Evolutionary conservation across 2,113 vertebrate species (phyloP).

Genomic region (Mandrillus leucophaeus): DNA sequence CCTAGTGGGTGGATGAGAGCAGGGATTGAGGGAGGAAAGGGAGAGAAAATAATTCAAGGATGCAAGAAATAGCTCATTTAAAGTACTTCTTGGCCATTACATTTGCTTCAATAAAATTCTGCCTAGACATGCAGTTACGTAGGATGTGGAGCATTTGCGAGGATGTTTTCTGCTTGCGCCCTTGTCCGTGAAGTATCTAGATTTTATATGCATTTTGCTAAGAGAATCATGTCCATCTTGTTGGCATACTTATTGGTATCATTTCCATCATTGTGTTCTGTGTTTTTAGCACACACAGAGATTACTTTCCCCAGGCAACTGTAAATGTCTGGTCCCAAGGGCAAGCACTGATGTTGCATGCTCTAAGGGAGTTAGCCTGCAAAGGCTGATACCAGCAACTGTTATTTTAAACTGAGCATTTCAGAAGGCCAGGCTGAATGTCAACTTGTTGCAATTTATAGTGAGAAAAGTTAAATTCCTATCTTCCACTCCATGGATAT

Average conservation of each 20-base stretch:
- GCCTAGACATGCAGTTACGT: not conserved
- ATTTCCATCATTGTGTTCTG: constrained; percentile 31
- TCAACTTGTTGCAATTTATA: constrained; percentile 33
- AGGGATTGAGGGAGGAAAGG: constrained; percentile 26
- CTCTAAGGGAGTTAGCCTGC: constrained; percentile 51
- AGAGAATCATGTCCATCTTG: constrained; percentile 42
- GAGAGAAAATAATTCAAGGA: constrained; percentile 58
- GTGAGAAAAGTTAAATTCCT: constrained; percentile 35
- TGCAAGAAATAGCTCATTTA: not conserved
- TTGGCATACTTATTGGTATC: not conserved
- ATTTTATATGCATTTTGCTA: not conserved
- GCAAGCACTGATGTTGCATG: not conserved
- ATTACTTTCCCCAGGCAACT: constrained; percentile 41
- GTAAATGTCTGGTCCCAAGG: constrained; percentile 58
- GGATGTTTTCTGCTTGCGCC: not conserved
- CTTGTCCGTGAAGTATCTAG: not conserved
- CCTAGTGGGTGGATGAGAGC: constrained; percentile 68
- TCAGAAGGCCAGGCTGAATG: constrained; percentile 60
- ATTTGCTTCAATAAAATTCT: not conserved
- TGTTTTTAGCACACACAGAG: constrained; percentile 58
- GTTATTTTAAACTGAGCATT: constrained; percentile 43
- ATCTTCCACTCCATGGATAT: constrained; percentile 32
- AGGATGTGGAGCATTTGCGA: not conserved
- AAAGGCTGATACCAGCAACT: not conserved
- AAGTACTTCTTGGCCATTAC: not conserved